Percentiles rank a stretch among this genome's conserved stretches.
Conservation (phyloP, 2,888 invertebrate genomes). For the Cetonia aurata region DNA sequence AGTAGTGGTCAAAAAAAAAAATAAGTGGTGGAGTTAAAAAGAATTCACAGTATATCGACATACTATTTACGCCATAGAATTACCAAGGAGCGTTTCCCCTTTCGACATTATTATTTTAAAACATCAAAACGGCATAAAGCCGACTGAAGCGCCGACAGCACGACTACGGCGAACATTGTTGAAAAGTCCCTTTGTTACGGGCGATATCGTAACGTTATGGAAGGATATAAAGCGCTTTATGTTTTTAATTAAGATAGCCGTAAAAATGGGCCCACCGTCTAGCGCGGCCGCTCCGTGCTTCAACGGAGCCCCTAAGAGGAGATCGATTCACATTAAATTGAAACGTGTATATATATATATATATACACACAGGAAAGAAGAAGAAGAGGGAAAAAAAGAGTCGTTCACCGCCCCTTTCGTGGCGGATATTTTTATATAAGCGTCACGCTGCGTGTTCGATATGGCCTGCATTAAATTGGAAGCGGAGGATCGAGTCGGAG, state of each 20-base stretch:
- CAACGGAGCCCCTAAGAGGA: not conserved
- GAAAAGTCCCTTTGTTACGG: not conserved
- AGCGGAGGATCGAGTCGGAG: too few relatives aligned
- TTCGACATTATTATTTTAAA: not conserved
- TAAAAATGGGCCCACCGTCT: constrained; percentile 22
- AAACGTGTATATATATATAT: constrained; percentile 24
- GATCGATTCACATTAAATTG: constrained; percentile 33
- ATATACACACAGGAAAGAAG: constrained; percentile 5
- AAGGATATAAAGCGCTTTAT: constrained; percentile 35
- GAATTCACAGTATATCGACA: too few relatives aligned
- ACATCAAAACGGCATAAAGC: not conserved
- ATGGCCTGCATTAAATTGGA: too few relatives aligned
- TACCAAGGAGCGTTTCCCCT: too few relatives aligned
- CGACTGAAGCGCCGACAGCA: not conserved
- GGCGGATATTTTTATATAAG: too few relatives aligned
- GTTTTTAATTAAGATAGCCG: constrained; percentile 34
- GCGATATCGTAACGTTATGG: constrained; percentile 29
- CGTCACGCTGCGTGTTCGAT: too few relatives aligned
- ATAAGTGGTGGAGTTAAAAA: too few relatives aligned
- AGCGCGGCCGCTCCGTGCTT: constrained; percentile 8
- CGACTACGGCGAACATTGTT: not conserved
- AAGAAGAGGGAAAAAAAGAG: not conserved
- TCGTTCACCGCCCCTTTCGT: too few relatives aligned
- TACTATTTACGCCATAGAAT: too few relatives aligned
- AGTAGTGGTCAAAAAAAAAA: too few relatives aligned